Evolutionary conservation across 2,888 invertebrate genomes (phyloP), one percentile per base, ranked within the genome.

Genomic region (Cheilosia impressa): DNA sequence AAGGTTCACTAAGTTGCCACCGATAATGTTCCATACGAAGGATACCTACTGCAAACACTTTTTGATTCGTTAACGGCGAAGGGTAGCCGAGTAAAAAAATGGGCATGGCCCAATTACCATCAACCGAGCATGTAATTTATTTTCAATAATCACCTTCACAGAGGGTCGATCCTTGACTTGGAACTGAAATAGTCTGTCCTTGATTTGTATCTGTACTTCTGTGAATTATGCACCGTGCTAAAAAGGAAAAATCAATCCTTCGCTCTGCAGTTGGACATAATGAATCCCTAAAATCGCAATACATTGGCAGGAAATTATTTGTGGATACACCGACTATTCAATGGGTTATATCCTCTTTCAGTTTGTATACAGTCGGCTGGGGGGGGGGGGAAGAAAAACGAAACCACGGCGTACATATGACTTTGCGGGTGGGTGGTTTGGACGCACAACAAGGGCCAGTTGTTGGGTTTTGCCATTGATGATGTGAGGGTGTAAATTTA

Each of bases 261-360:
- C 53, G 19, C 55, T 19, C 13, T 31, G 45, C 66, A 63, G 66
- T 78, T 69, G 79, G 69, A 47, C 9, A 60, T 65, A 63, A 73
- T 63, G 69, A 75, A 79, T 79, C 75, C 73, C 55, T 79, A 75
- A 73, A 79, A 84, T 57, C 69, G 58, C 69, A 71, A 75, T 69
- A 65, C 65, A 19, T 58, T 65, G 60, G 52, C 72, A 79, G 63
- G 79, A 84, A 75, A 75, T 84, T 69, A 63, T 69, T 78, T 83
- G 62, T 72, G 55, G 43, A n/a, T 57, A 65, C n/a, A 34, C 52
- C 62, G 22, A 55, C 55, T 63, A 52, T 62, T 41, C 47, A 68
- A 38, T 75, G 58, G 50, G 60, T 55, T 50, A 47, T 47, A 13
- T 47, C 50, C 58, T 57, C 38, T 71, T 71, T 58, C 24, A 50